phyloP scores from a whole-genome alignment of 2,888 invertebrate genomes.

The Lasioglossum lativentre region DNA sequence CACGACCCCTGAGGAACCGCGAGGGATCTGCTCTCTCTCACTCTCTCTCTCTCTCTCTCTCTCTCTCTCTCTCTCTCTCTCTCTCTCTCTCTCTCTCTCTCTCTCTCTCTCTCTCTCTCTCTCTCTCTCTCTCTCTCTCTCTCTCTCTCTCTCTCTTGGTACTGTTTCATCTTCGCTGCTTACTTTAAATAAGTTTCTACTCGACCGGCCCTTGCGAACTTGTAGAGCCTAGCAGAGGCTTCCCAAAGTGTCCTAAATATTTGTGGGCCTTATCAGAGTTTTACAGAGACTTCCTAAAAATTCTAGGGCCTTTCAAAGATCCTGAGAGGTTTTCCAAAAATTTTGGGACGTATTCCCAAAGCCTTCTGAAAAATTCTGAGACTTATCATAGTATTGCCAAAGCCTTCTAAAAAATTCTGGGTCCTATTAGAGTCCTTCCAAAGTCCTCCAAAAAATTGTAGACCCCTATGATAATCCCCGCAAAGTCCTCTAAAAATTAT shows the following conservation, averaged over 20 bases:
- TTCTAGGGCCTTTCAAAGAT: no score
- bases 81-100: no score
- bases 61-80: no score
- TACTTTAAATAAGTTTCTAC: neutral
- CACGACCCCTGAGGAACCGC: neutral
- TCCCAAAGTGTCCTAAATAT: no score
- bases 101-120: no score
- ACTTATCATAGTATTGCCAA: neutral
- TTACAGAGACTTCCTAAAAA: no score
- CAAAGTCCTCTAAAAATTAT: neutral
- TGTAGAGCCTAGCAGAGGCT: no score
- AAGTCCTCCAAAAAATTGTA: neutral
- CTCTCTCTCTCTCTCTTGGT: no score
- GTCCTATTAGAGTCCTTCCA: neutral
- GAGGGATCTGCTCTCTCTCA: neutral
- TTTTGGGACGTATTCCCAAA: neutral
- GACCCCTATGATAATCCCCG: neutral
- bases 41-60: no score
- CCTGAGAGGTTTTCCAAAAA: no score
- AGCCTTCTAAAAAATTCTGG: neutral
- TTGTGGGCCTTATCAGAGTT: no score
- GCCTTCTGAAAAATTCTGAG: accelerated
- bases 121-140: no score
- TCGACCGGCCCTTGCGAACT: neutral
- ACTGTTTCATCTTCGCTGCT: neutral